These are phyloP conservation scores for Streptopelia turtur DNA, from an alignment of 2,797 vertebrate genomes.

Conservation along the genomic window DNA sequence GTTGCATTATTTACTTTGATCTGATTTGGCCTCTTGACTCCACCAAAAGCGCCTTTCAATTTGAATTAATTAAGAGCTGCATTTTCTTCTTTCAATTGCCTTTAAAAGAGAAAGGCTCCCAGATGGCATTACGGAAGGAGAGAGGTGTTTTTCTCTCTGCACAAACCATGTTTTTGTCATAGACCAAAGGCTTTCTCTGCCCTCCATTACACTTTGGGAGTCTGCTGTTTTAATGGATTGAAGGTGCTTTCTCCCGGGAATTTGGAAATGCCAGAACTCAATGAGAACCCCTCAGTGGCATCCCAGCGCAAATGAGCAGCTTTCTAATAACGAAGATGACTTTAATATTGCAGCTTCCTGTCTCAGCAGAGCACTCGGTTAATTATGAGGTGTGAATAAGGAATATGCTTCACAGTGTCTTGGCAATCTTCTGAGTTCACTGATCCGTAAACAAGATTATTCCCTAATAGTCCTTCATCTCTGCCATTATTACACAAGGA, in stretches of 20 bases:
- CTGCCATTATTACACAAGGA: constrained; percentile 54
- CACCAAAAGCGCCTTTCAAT: neutral
- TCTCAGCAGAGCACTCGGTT: constrained; percentile 51
- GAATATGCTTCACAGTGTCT: constrained; percentile 62
- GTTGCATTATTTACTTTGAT: constrained; percentile 38
- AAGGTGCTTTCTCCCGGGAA: neutral
- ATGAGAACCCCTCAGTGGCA: neutral
- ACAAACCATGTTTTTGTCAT: neutral
- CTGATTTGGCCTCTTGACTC: constrained; percentile 15
- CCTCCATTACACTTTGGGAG: neutral
- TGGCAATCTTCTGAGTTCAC: constrained; percentile 63
- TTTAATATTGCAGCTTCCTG: constrained; percentile 45
- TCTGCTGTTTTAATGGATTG: neutral
- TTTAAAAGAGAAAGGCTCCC: neutral
- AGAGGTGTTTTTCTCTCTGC: neutral
- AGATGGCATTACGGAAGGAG: neutral
- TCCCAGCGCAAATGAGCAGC: constrained; percentile 14
- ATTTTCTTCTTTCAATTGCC: neutral
- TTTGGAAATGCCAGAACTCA: neutral
- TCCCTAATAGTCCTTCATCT: constrained; percentile 62
- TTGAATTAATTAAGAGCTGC: constrained; percentile 47
- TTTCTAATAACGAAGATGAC: constrained; percentile 40
- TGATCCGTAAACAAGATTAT: constrained; percentile 72
- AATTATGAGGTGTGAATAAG: constrained; percentile 72
- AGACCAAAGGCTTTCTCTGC: neutral